Base-by-base conservation (phyloP, 2,888 invertebrate genomes). In the Orthosia cruda region DNA sequence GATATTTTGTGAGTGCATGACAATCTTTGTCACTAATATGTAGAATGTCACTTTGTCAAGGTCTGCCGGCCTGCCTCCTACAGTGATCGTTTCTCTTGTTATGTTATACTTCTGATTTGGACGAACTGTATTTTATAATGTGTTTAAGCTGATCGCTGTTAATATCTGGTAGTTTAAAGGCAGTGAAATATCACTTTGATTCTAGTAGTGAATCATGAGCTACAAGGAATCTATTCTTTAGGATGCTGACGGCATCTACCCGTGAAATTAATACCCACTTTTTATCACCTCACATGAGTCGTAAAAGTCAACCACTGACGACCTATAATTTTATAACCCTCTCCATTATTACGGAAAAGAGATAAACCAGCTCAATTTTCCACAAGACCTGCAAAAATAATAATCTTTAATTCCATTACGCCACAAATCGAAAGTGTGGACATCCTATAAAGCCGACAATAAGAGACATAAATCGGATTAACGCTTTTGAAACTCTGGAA, bases 401-500 rank as follows among this genome's bases (percentile, higher is more conserved):
- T 65, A 68, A 68, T 49, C 52, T 66, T 71, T 74, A 74, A 76
- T 67, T 66, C 23, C 63, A 81, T 76, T 76, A 64, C 18, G 62
- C 7, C 15, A 45, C 15, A 61, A 61, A 61, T 61, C 47, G 62
- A 76, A 74, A 73, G 62, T 67, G 74, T 88, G 78, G 85, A 65
- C 79, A 80, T 80, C 54, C 71, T 77, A 66, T 63, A 77, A 84
- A 83, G 62, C 76, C 77, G 79, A 87, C 89, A 89, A 87, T 89
- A 82, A 81, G 67, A 83, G 71, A 80, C 85, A 81, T 73, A 83
- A 88, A 89, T 86, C 88, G 85, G 87, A 87, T 90, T 86, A 89
- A 84, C 83, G 83, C 79, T 85, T 89, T 88, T 84, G 76, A 86
- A 87, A 88, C 86, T 83, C 75, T 65, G n/a, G 67, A 80, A 74